Base-by-base conservation (phyloP, 2,113 vertebrate genomes). In the Nerophis lumbriciformis region DNA sequence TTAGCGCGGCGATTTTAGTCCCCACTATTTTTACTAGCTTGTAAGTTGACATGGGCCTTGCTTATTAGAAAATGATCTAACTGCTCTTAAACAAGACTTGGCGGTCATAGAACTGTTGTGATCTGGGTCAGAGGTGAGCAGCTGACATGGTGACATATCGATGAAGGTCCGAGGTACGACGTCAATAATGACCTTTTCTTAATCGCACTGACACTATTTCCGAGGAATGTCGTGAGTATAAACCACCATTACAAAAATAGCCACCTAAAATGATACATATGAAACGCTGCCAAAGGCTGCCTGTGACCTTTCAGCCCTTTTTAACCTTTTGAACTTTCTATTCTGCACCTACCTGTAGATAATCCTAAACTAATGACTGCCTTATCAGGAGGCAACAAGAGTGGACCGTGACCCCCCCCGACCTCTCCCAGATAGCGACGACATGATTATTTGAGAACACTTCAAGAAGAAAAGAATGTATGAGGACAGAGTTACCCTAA, bases 371-470 rank as follows among this genome's bases (percentile, higher is more conserved):
- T 78, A 77, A 83, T 84, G 77, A 80, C 71, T 76, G 59, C 71
- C 68, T 85, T 82, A 87, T 85, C 87, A 81, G 66, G 59, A 51
- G 82, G 63, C 71, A 81, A 84, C 82, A 84, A 80, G 79, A 81
- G 71, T 58, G 75, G 60, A 35, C 67, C 58, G 54, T 61, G 71
- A 81, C 76, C 75, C 63, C 63, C 8, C 11, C 71, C 71, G 80
- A 81, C 84, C 72, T 81, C 44, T 54, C 45, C 70, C 53, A 57
- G 68, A 79, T 83, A 83, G 48, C 69, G 63, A 63, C 60, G 82
- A 83, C 84, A 73, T 79, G 78, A 75, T 72, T 77, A 74, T 79
- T 81, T 79, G 81, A 79, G 59, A 66, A 74, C 73, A 82, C 68
- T 85, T 84, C 66, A 74, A 68, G 66, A 65, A 74, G 66, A 80